These are phyloP conservation scores for Probosciger aterrimus DNA, from an alignment of 2,113 vertebrate species.

Conservation along the genomic window DNA sequence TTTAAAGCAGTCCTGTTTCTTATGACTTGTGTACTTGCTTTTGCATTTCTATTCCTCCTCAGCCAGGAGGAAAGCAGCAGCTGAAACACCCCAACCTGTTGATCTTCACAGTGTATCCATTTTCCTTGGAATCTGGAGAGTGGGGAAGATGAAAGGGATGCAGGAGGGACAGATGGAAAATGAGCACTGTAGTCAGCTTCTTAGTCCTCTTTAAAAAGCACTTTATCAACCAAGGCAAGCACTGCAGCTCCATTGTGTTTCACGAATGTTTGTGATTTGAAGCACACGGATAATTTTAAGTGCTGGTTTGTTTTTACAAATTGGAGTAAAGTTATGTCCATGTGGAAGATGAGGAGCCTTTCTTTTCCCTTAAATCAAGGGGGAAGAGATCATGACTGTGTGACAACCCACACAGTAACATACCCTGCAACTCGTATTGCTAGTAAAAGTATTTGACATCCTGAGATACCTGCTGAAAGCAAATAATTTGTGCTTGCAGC, in stretches of 20 bases:
- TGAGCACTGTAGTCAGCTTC: not conserved
- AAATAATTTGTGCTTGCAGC: not conserved
- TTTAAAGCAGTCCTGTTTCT: not conserved
- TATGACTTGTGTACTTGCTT: not conserved
- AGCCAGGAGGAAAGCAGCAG: not conserved
- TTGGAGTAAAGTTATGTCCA: not conserved
- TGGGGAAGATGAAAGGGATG: not conserved
- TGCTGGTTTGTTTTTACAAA: not conserved
- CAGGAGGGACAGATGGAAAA: not conserved
- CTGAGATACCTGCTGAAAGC: not conserved
- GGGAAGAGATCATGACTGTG: not conserved
- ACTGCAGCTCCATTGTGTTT: not conserved
- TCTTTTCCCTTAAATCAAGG: not conserved
- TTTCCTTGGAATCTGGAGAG: not conserved
- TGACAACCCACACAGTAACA: not conserved
- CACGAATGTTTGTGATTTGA: not conserved
- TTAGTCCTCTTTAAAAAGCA: not conserved
- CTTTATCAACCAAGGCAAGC: rapidly evolving
- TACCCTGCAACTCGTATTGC: not conserved
- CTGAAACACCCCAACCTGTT: not conserved
- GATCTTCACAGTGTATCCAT: not conserved
- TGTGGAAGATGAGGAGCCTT: not conserved
- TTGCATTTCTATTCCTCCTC: not conserved
- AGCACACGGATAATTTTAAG: not conserved
- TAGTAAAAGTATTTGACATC: not conserved